These are phyloP conservation scores for Flexamia atlantica DNA, from an alignment of 2,888 invertebrate genomes.

Conservation along the genomic window DNA sequence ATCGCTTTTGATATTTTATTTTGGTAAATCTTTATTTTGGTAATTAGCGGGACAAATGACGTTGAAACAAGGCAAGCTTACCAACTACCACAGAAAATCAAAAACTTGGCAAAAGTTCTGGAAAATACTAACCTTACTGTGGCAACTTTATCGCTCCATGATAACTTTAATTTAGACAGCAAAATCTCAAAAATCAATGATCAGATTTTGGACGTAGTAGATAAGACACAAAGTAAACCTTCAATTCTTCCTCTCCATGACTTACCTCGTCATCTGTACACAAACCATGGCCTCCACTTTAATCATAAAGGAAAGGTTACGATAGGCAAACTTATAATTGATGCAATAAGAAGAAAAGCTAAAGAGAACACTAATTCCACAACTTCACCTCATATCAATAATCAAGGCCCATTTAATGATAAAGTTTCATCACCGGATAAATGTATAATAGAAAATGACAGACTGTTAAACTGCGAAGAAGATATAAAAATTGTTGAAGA, in stretches of 20 bases:
- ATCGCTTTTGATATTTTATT: too few relatives aligned
- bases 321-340: not conserved
- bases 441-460: not conserved
- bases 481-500: not conserved
- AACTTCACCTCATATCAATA: too few relatives aligned
- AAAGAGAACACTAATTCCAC: not conserved
- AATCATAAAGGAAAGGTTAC: not conserved
- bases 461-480: not conserved
- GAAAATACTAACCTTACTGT: constrained; percentile 1
- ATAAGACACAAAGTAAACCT: not conserved
- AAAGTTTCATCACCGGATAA: not conserved
- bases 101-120: not conserved
- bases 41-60: constrained; percentile 20
- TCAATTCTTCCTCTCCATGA: constrained; percentile 22
- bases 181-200: not conserved
- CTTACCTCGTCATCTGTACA: not conserved
- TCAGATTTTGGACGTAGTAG: not conserved
- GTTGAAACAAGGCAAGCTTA: not conserved
- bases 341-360: not conserved
- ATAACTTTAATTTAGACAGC: not conserved
- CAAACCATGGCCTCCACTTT: constrained; percentile 21
- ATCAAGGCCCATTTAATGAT: not conserved
- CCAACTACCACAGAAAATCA: not conserved
- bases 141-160: not conserved
- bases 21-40: too few relatives aligned